These are phyloP conservation scores for Orientallactaga sibirica DNA, from an alignment of 2,797 vertebrate species.

Conservation along the genomic window DNA sequence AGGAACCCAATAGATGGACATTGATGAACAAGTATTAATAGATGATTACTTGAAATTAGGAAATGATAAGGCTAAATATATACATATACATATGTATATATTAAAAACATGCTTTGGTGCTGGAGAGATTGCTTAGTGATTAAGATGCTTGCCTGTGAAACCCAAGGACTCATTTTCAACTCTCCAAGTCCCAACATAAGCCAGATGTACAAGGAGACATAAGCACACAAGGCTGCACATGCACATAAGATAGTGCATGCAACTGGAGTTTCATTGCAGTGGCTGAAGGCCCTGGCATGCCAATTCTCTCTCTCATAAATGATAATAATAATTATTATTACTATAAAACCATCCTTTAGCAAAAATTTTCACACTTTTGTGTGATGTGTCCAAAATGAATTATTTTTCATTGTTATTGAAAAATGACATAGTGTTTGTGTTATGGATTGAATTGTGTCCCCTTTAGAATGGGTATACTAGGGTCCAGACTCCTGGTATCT, in stretches of 20 bases:
- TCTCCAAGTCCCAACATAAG: no score
- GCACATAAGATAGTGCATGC: no score
- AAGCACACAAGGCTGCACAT: no score
- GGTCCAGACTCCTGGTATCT: not conserved
- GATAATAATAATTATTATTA: not conserved
- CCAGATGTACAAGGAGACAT: no score
- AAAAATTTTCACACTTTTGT: not conserved
- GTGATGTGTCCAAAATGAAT: not conserved
- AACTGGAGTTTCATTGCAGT: no score
- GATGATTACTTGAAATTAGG: not conserved
- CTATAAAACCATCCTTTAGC: no score
- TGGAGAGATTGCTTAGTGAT: no score
- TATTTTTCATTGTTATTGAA: not conserved
- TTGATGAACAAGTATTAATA: not conserved
- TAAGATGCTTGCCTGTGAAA: no score
- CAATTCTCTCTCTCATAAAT: no score
- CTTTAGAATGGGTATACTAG: not conserved
- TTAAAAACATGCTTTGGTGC: no score
- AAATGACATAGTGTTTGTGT: not conserved
- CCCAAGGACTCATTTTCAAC: no score
- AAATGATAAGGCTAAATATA: not conserved
- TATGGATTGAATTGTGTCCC: not conserved
- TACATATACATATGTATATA: not conserved
- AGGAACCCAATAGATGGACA: not conserved
- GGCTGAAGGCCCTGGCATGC: no score